These are phyloP conservation scores for Thera obeliscata DNA, from an alignment of 2,888 invertebrate genomes.

Conservation along the genomic window DNA sequence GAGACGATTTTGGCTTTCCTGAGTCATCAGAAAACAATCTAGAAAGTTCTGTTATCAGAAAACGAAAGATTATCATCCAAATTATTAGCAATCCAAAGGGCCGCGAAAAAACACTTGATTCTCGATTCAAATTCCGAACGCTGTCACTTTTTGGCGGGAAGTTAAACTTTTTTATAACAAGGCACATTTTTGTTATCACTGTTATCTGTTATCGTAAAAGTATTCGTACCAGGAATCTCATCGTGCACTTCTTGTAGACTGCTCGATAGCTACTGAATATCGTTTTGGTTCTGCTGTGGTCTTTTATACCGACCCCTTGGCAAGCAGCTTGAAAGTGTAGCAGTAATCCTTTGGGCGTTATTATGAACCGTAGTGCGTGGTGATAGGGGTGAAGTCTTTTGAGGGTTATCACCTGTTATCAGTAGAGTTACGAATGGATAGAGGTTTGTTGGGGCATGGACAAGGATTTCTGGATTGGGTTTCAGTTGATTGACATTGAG, in stretches of 20 bases:
- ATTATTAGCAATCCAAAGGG: slow-evolving; percentile 3
- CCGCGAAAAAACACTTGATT: neutral
- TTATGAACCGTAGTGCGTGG: slow-evolving; percentile 29
- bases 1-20: neutral
- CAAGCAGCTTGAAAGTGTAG: slow-evolving; percentile 56
- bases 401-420: slow-evolving; percentile 25
- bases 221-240: slow-evolving; percentile 80
- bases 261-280: slow-evolving; percentile 82
- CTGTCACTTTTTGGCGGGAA: slow-evolving; percentile 26
- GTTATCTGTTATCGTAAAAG: slow-evolving; percentile 37
- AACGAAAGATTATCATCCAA: neutral
- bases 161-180: slow-evolving; percentile 4
- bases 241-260: slow-evolving; percentile 82
- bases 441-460: slow-evolving; percentile 31
- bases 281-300: slow-evolving; percentile 51
- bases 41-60: too few relatives aligned
- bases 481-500: neutral
- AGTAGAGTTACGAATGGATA: slow-evolving; percentile 30
- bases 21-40: too few relatives aligned
- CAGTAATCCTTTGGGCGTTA: slow-evolving; percentile 47
- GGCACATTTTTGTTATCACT: slow-evolving; percentile 19
- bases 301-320: slow-evolving; percentile 71
- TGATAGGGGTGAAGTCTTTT: slow-evolving; percentile 32
- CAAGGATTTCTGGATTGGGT: slow-evolving; percentile 31
- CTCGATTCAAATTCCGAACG: neutral